Evolutionary conservation across 2,888 invertebrate genomes (phyloP).

Genomic region (Lamellibrachia columna): DNA sequence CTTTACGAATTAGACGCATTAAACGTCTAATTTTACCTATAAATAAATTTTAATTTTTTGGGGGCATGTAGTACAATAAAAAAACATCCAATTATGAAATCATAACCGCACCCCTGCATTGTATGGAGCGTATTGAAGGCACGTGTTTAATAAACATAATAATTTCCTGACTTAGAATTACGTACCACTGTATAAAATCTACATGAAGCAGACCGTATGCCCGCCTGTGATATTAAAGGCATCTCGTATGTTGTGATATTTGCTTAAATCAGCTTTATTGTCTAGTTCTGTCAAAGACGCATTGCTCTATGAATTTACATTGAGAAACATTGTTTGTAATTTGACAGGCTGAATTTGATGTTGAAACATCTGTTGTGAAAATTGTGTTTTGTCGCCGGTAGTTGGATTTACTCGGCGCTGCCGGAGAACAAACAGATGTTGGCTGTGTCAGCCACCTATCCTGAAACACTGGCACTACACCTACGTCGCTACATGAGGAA

Average conservation of each 20-base stretch:
- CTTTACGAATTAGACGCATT: too few species aligned
- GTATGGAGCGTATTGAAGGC: too few species aligned
- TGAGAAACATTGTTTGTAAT: neutral
- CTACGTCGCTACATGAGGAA: constrained; percentile 81
- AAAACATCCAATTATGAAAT: too few species aligned
- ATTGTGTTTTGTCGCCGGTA: constrained; percentile 58
- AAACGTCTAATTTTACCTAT: too few species aligned
- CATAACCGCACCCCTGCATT: too few species aligned
- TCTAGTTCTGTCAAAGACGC: neutral
- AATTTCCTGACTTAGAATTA: too few species aligned
- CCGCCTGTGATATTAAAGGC: too few species aligned
- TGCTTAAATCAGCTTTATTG: neutral
- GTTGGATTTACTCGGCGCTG: constrained; percentile 78
- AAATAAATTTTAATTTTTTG: too few species aligned
- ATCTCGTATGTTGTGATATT: neutral
- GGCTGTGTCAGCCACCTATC: constrained; percentile 93
- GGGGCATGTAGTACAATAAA: too few species aligned
- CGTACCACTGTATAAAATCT: too few species aligned
- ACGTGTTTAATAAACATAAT: too few species aligned
- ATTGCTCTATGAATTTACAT: neutral
- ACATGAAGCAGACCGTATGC: too few species aligned
- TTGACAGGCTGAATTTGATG: neutral
- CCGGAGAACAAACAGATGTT: constrained; percentile 86
- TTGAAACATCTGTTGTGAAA: neutral
- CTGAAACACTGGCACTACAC: constrained; percentile 77